Conservation (phyloP, 2,113 vertebrate species). For the Lynx canadensis region DNA sequence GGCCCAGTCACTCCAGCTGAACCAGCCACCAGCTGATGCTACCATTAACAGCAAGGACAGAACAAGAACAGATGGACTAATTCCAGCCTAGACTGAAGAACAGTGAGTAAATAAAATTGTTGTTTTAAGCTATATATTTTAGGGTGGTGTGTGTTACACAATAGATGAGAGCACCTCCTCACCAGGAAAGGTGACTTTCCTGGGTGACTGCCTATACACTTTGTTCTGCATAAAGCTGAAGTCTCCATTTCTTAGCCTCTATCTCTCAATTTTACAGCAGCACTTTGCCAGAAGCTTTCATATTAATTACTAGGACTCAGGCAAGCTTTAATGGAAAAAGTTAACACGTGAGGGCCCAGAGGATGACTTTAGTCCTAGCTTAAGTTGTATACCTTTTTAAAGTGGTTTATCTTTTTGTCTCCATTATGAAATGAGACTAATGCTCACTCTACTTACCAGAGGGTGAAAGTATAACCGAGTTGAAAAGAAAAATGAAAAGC, state of each 20-base stretch:
- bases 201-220: neutral
- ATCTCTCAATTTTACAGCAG: neutral
- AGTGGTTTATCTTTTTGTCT: neutral
- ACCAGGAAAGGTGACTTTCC: too few relatives aligned
- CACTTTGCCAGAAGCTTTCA: neutral
- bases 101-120: neutral
- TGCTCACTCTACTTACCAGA: neutral
- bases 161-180: neutral
- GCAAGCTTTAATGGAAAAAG: neutral
- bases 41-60: neutral
- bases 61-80: neutral
- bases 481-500: constrained; percentile 34
- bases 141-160: neutral
- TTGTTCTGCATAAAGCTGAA: neutral
- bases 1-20: neutral
- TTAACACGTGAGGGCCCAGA: neutral
- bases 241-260: neutral
- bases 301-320: neutral
- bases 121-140: neutral
- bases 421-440: neutral
- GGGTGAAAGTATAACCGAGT: neutral
- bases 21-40: neutral
- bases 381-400: neutral
- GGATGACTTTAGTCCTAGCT: neutral
- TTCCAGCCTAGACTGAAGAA: neutral